Evolutionary conservation across 2,797 vertebrate species (phyloP), one percentile per base, ranked within the genome.

Genomic region (Falco columbarius): DNA sequence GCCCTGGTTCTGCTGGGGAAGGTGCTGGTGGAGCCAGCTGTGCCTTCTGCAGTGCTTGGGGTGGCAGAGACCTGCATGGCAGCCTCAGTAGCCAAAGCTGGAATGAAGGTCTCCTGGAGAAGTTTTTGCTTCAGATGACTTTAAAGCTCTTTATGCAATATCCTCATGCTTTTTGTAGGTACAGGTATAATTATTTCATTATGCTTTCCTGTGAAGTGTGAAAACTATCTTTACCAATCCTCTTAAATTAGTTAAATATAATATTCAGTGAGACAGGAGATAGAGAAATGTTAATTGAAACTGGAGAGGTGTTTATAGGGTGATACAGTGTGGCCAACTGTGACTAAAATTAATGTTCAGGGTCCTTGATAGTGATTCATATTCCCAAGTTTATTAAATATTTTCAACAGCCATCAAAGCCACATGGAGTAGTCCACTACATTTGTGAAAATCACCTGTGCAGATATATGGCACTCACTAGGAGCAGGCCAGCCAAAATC

Each of bases 161-260:
- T 95, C 96, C 97, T 98, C 98, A 98, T 98, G 98, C 96, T 95
- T 98, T 98, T 98, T 98, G 97, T 97, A 94, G 96, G 97, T 96
- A 93, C 94, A 97, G 94, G 97, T 98, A 98, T 98, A 98, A 98
- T 98, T 98, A 98, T 98, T 98, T 98, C 98, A 98, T 98, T 98
- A 98, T 96, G 97, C 97, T 98, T 98, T 98, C 97, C 98, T 98
- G 97, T 98, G 98, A 98, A 98, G 98, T 98, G 98, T 98, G 98
- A 98, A 98, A 98, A 98, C 98, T 98, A 97, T 98, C 98, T 98
- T 98, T 98, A 97, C 97, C 98, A 97, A 98, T 97, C 97, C 98
- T 97, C 97, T 97, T 97, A 98, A 98, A 98, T 98, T 89, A 80
- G 91, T 93, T 98, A 98, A 98, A 98, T 98, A 98, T 97, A 98